Base-by-base conservation (phyloP, 2,888 invertebrate genomes). In the Pasiphila rectangulata region DNA sequence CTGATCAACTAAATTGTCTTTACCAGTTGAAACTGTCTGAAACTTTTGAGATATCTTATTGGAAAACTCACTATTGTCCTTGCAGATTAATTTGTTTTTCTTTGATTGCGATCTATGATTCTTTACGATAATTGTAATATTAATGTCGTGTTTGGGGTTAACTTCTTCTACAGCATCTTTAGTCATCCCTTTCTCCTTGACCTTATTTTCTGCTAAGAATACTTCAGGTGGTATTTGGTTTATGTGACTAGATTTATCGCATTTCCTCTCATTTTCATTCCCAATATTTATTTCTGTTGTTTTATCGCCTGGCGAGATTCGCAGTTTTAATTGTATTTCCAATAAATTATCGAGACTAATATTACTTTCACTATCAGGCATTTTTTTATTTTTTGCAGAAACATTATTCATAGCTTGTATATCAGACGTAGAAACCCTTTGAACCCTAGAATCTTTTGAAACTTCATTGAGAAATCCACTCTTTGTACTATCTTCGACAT, bases 301-400 rank as follows among this genome's bases (percentile, higher is more conserved):
- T 61, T 75, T 75, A 10, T 83, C 78, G 1, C 71, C 73, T 42
- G 74, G 72, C 39, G 67, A 71, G 1, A 83, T 67, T 54, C 73
- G 78, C 4, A 84, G 48, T 45, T 76, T 79, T 23, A 85, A 75
- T 50, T 77, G 70, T 24, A 86, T 82, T 67, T 84, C 83, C 35
- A 84, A 68, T 23, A 74, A 58, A 57, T 82, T 80, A 5, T 69
- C 55, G 20, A 73, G 38, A 53, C 76, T 82, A 1, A 51, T 52
- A 6, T 70, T 64, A 39, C 72, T 76, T 53, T 55, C 68, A 1
- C 41, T 46, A 29, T 69, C 57, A 1, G 41, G 43, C 1, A 58
- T 40, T 10, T 66, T 52, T 38, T 57, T 44, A 3, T 50, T 38
- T 20, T 56, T 44, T 2, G 47, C 56, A 37, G 63, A 59, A 9